Conservation (phyloP, 2,113 vertebrate species). For the Alligator sinensis region DNA sequence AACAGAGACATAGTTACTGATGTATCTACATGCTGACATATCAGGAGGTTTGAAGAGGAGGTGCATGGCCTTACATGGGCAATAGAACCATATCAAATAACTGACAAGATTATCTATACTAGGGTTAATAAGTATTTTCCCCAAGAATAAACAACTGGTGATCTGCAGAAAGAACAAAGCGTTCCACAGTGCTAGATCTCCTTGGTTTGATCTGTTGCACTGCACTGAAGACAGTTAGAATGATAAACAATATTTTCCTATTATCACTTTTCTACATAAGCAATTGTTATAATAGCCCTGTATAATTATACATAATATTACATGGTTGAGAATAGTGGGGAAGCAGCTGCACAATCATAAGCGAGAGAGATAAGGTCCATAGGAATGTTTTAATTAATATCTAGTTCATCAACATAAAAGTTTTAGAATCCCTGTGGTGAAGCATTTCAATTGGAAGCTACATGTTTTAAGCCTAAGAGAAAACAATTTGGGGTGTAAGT, state of each 20-base stretch:
- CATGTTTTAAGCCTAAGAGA: background rate
- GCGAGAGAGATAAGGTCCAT: background rate
- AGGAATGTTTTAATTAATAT: fast-evolving
- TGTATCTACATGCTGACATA: fast-evolving
- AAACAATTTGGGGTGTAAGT: background rate
- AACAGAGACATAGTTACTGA: background rate
- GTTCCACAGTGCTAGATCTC: background rate
- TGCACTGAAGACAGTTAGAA: background rate
- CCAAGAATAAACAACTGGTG: background rate
- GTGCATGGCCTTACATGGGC: background rate
- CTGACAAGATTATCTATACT: background rate
- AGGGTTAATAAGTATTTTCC: background rate
- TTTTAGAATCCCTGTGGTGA: background rate
- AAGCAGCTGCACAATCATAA: background rate
- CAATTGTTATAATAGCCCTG: background rate
- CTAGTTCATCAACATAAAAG: background rate
- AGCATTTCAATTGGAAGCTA: background rate
- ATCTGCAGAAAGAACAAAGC: background rate
- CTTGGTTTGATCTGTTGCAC: background rate
- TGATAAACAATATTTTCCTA: background rate
- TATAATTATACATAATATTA: background rate
- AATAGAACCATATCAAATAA: background rate
- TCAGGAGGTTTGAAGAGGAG: background rate
- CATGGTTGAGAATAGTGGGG: background rate
- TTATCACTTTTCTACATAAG: background rate